Base-by-base conservation (phyloP, 1,140 invertebrate species). In the Anthonomus grandis region DNA sequence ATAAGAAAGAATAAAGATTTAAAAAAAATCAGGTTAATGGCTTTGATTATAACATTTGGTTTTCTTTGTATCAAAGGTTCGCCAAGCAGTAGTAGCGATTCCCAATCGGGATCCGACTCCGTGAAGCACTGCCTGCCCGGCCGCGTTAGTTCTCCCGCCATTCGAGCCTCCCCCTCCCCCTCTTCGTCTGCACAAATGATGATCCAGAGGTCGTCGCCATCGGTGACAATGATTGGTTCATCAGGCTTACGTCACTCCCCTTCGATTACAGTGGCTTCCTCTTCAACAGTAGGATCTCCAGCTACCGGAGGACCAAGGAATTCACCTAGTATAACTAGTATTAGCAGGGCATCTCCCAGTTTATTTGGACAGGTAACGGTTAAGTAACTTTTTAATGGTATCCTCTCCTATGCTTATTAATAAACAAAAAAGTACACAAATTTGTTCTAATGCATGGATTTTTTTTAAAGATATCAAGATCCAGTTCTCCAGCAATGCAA, bases 21-120 rank as follows among this genome's bases (percentile, higher is more conserved):
- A n/a, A n/a, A n/a, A n/a, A n/a, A n/a, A n/a, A n/a, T n/a, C n/a
- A n/a, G n/a, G n/a, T n/a, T n/a, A n/a, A n/a, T n/a, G n/a, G n/a
- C n/a, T n/a, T n/a, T n/a, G n/a, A n/a, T n/a, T n/a, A n/a, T 13
- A 39, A 12, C 17, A 39, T 17, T 39, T 17, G 10, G 4, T 36
- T 22, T n/a, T n/a, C n/a, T n/a, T n/a, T n/a, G n/a, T n/a, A n/a
- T n/a, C n/a, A n/a, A n/a, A 56, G 53, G 83, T 76, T 85, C 84
- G 70, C 83, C 83, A 83, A 80, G 79, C 73, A 86, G 83, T 75
- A 86, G 73, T 81, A 83, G 76, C 72, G 81, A 78, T 67, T 84
- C 81, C 57, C 84, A 81, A 72, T 81, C 79, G 62, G 79, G 79
- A 37, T 79, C 83, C 57, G 84, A 86, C 60, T 83, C 83, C 46